phyloP scores from a whole-genome alignment of 2,113 vertebrate genomes.

The Psilopsiagon aurifrons region DNA sequence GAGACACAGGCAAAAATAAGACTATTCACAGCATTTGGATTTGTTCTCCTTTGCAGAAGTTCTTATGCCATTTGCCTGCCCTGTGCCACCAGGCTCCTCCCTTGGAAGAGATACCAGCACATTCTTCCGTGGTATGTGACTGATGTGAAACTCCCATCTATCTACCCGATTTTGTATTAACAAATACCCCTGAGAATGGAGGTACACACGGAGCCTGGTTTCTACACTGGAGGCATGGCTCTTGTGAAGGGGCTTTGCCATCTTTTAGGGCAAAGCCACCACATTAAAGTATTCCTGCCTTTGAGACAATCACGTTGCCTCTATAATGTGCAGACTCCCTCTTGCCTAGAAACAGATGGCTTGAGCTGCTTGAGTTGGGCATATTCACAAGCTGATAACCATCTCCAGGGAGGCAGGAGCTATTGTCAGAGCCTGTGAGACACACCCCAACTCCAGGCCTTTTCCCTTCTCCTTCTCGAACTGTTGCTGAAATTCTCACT shows the following conservation, averaged over 20 bases:
- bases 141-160: not conserved
- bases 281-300: not conserved
- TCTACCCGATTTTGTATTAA: not conserved
- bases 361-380: slow-evolving; percentile 42
- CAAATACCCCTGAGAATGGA: not conserved
- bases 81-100: not conserved
- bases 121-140: fast-evolving
- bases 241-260: not conserved
- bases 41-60: not conserved
- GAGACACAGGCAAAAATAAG: not conserved
- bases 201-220: not conserved
- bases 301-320: not conserved
- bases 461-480: slow-evolving; percentile 42
- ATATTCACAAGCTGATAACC: slow-evolving; percentile 56
- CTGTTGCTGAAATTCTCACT: slow-evolving; percentile 41
- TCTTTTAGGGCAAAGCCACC: not conserved
- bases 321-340: not conserved
- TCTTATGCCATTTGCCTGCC: not conserved
- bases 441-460: slow-evolving; percentile 60
- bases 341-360: slow-evolving; percentile 45
- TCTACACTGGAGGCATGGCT: not conserved
- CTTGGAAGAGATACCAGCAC: not conserved
- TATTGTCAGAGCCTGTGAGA: slow-evolving; percentile 62
- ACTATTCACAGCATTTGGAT: not conserved
- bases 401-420: slow-evolving; percentile 57